Base-by-base conservation (phyloP, 2,797 vertebrate genomes). In the Phylloscopus collybita region DNA sequence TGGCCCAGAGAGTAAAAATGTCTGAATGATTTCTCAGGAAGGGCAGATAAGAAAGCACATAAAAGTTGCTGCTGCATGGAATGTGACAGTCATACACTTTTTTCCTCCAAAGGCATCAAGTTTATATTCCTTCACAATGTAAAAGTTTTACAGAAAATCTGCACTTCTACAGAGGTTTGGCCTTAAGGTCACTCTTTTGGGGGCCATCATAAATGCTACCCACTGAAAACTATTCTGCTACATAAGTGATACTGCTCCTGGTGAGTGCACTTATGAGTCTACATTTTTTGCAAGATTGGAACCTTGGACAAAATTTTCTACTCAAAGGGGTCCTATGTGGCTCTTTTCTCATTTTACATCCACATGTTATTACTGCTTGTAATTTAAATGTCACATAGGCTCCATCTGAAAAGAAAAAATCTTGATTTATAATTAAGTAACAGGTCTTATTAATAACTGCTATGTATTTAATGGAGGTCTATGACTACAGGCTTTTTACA, bases 371-470 rank as follows among this genome's bases (percentile, higher is more conserved):
- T 84, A 32, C 49, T 76, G 14, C 64, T 36, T 90, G n/a, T 76
- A 82, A 88, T 90, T 88, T 97, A 85, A 80, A 91, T 88, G 89
- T 86, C 47, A 69, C 30, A 64, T 65, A 53, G 84, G 14, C 36
- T 61, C 36, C 69, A 70, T 47, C 53, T 82, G 27, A 73, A 61
- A 86, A 67, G 78, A 95, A 90, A 66, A 40, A 59, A 56, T 73
- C 49, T 75, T 86, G 19, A 76, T 86, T 79, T 90, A 47, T 74
- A 57, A 85, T 92, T 88, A 90, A 90, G 69, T 69, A 88, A 57
- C 27, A 76, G 23, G 29, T 85, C 30, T 85, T 88, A 84, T 45
- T 90, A 88, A 47, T 90, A 92, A 87, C 53, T 64, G 38, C 17
- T 67, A 5, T 40, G 15, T 25, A 56, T 90, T 92, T 95, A 81